phyloP scores from a whole-genome alignment of 2,113 vertebrate genomes.

The Anoura caudifer region DNA sequence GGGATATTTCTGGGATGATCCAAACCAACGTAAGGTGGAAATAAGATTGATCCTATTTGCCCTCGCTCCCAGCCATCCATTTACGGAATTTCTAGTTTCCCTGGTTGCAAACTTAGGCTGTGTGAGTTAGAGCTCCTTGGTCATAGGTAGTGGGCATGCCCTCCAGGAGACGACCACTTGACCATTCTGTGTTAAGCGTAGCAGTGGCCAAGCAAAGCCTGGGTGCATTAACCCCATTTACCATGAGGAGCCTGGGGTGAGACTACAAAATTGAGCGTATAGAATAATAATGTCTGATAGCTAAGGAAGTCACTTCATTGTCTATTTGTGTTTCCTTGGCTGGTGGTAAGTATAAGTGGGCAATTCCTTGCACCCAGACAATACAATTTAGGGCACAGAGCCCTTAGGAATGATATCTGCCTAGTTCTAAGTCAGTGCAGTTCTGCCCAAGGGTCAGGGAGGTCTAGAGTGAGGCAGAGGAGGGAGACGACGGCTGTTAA shows the following conservation, averaged over 20 bases:
- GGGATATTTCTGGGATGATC: background rate
- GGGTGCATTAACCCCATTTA: background rate
- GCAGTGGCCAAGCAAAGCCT: background rate
- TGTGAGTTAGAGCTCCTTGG: background rate
- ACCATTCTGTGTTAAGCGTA: background rate
- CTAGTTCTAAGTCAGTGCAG: background rate
- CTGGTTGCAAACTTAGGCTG: background rate
- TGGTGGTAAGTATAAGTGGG: background rate
- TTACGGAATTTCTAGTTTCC: background rate
- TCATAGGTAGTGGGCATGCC: background rate
- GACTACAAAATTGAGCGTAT: background rate
- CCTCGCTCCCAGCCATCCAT: background rate
- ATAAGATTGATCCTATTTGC: background rate
- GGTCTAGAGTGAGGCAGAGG: background rate
- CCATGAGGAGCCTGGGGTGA: background rate
- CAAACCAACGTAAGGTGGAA: background rate
- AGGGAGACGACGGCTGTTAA: background rate
- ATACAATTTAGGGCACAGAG: background rate
- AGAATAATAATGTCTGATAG: background rate
- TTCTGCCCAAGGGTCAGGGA: background rate
- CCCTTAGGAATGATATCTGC: background rate
- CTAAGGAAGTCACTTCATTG: background rate
- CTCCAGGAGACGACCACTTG: background rate
- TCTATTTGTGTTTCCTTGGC: background rate
- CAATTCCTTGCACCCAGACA: background rate